phyloP scores from a whole-genome alignment of 2,888 invertebrate genomes.

The Steinernema carpocapsae region DNA sequence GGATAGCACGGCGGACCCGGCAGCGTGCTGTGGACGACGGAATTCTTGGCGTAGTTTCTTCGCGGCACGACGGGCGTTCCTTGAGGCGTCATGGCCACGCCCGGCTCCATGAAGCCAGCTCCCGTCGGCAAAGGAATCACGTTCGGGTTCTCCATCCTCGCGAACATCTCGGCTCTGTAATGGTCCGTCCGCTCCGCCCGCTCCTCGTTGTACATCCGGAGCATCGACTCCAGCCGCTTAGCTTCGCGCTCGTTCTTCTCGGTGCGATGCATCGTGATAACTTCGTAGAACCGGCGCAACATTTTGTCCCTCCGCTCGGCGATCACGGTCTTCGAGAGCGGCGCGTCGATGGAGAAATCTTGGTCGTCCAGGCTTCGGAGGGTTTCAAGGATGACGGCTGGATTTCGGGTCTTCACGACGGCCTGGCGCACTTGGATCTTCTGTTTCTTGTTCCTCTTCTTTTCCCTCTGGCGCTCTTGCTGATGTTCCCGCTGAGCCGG shows the following conservation, averaged over 20 bases:
- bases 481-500: constrained; percentile 98
- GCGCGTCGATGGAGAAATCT: constrained; percentile 72
- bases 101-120: constrained; percentile 12
- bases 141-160: constrained; percentile 48
- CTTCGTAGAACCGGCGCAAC: constrained; percentile 45
- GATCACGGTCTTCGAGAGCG: constrained; percentile 47
- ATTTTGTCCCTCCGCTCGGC: constrained; percentile 52
- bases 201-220: constrained; percentile 53
- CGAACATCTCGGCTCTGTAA: constrained; percentile 54
- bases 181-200: constrained; percentile 49
- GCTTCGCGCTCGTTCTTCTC: constrained; percentile 46
- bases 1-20: constrained; percentile 60
- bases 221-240: constrained; percentile 45
- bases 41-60: constrained; percentile 36
- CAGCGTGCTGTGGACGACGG: constrained; percentile 34
- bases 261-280: constrained; percentile 48
- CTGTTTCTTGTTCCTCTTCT: constrained; percentile 97
- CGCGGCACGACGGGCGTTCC: not conserved
- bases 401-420: constrained; percentile 96
- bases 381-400: constrained; percentile 89
- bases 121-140: constrained; percentile 56
- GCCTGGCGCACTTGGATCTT: constrained; percentile 93
- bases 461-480: constrained; percentile 75
- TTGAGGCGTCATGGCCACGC: constrained; percentile 31
- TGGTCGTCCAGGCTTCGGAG: constrained; percentile 97